Percentiles rank a stretch among this genome's conserved stretches.
Evolutionary conservation across 2,888 invertebrate species (phyloP).

Genomic region (Rhingia rostrata): DNA sequence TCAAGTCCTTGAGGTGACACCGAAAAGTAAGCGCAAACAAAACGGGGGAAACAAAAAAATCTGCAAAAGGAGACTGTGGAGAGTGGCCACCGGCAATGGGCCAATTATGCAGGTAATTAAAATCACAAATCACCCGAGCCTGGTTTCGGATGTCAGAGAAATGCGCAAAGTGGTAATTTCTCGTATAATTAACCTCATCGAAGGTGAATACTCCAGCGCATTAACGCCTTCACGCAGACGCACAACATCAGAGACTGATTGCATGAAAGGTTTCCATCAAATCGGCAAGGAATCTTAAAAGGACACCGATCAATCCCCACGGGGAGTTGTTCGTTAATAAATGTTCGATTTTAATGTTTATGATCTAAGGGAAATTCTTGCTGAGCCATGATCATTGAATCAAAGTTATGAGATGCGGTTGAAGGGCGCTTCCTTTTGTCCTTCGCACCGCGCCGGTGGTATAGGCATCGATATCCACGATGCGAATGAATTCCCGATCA

Average conservation of each 20-base stretch:
- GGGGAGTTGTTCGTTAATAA: constrained; percentile 69
- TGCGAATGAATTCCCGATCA: constrained; percentile 51
- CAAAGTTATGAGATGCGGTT: constrained; percentile 60
- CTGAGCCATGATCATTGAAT: constrained; percentile 57
- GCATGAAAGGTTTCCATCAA: constrained; percentile 62
- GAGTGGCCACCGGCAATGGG: constrained; percentile 62
- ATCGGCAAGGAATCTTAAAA: constrained; percentile 61
- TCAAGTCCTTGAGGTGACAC: constrained; percentile 66
- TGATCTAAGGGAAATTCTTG: constrained; percentile 54
- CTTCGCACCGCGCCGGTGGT: constrained; percentile 44
- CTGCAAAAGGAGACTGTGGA: constrained; percentile 20
- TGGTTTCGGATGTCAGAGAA: constrained; percentile 64
- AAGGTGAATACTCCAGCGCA: constrained; percentile 16
- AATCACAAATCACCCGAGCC: constrained; percentile 60
- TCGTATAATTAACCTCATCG: constrained; percentile 64
- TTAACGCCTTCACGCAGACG: constrained; percentile 25
- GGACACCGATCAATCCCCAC: constrained; percentile 61
- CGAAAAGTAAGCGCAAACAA: constrained; percentile 2
- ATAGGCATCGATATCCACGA: constrained; percentile 18
- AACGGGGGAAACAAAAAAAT: constrained; percentile 6
- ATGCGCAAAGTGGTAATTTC: constrained; percentile 47
- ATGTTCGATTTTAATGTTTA: constrained; percentile 66
- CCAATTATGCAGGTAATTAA: constrained; percentile 72
- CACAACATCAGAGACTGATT: constrained; percentile 6
- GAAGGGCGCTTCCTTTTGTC: constrained; percentile 71